Conservation (phyloP, 2,888 invertebrate genomes). For the Drosophila atripex region DNA sequence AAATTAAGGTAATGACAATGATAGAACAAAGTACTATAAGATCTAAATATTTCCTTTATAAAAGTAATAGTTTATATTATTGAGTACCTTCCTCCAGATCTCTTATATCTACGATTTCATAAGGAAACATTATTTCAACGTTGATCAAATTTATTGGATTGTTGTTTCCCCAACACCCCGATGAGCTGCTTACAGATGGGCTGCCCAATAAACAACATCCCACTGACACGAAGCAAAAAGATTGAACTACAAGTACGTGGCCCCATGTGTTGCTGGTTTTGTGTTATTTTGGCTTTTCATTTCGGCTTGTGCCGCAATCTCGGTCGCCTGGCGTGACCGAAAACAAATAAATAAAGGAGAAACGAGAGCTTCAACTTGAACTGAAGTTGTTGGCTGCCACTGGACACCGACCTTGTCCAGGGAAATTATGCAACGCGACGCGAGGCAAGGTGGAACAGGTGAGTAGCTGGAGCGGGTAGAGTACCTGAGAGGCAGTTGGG, state of each 20-base stretch:
- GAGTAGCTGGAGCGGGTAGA: neutral
- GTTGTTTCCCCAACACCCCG: neutral
- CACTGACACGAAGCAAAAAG: constrained; percentile 21
- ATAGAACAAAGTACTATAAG: too few relatives aligned
- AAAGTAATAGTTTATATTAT: neutral
- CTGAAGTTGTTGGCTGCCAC: constrained; percentile 46
- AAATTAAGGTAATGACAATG: too few relatives aligned
- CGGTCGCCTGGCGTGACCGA: constrained; percentile 65
- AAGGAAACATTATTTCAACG: neutral
- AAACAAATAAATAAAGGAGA: constrained; percentile 63
- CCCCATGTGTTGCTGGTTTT: constrained; percentile 18
- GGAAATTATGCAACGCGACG: constrained; percentile 31
- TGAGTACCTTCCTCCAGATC: too few relatives aligned
- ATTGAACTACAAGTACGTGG: constrained; percentile 33
- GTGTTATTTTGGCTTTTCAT: constrained; percentile 4
- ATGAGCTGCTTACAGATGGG: neutral
- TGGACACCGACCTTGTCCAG: constrained; percentile 42
- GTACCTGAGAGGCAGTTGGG: neutral
- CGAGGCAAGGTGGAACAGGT: constrained; percentile 16
- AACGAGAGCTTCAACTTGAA: constrained; percentile 60
- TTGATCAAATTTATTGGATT: constrained; percentile 1
- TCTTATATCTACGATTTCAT: neutral
- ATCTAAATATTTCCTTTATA: too few relatives aligned
- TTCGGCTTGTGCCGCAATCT: constrained; percentile 51
- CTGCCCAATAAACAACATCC: constrained; percentile 28